Evolutionary conservation across 2,888 invertebrate species (phyloP).

Genomic region (Pterostichus niger): DNA sequence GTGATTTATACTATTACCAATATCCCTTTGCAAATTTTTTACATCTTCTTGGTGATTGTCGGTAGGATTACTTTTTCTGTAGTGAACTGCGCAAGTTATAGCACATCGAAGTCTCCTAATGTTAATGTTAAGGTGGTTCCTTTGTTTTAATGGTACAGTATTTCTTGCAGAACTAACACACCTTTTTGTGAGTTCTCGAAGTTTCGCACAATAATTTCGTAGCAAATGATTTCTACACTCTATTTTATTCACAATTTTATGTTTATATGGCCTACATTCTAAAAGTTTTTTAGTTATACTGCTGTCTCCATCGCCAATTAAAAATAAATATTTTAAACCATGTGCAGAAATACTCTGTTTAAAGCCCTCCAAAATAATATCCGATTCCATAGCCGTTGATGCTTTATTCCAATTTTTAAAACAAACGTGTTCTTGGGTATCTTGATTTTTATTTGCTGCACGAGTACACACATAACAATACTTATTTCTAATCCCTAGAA

Average conservation of each 20-base stretch:
- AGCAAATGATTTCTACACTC: constrained; percentile 68
- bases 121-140: not conserved
- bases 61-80: not conserved
- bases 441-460: constrained; percentile 40
- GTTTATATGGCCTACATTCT: constrained; percentile 63
- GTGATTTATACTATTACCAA: constrained; percentile 33
- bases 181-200: constrained; percentile 38
- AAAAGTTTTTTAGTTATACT: constrained; percentile 65
- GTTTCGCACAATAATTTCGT: constrained; percentile 61
- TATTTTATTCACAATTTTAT: constrained; percentile 65
- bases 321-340: constrained; percentile 63
- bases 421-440: constrained; percentile 61
- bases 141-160: constrained; percentile 1
- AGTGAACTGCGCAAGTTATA: constrained; percentile 1
- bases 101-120: constrained; percentile 4
- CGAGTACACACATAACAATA: constrained; percentile 41
- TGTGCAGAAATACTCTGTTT: constrained; percentile 64
- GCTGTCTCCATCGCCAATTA: constrained; percentile 68
- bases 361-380: constrained; percentile 67
- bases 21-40: not conserved
- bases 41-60: too few relatives aligned
- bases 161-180: constrained; percentile 15
- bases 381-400: constrained; percentile 68
- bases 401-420: constrained; percentile 68
- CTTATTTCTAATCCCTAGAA: constrained; percentile 33